Evolutionary conservation across 2,888 invertebrate genomes (phyloP).

Genomic region (Andrena minutula): DNA sequence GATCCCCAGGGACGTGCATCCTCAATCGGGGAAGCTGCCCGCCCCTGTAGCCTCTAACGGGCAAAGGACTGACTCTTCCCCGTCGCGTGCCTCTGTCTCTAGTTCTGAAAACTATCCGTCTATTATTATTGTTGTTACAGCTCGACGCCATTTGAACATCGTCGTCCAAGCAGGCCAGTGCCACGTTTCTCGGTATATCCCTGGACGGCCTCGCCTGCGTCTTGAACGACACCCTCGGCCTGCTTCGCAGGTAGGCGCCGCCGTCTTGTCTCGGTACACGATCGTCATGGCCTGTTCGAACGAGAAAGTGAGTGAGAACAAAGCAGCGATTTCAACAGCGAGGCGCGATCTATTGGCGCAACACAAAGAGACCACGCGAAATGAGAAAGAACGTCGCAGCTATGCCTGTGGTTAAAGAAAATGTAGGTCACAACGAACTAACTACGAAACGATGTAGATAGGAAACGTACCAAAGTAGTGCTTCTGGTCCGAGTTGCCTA

Average conservation of each 20-base stretch:
- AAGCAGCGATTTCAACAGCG: not conserved
- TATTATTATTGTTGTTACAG: slow-evolving; percentile 78
- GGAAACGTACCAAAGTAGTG: slow-evolving; percentile 74
- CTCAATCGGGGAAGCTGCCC: slow-evolving; percentile 46
- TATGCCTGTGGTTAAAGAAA: not conserved
- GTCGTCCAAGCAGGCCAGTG: slow-evolving; percentile 74
- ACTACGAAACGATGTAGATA: not conserved
- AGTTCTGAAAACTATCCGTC: slow-evolving; percentile 69
- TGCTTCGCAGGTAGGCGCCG: slow-evolving; percentile 50
- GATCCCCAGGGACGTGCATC: slow-evolving; percentile 48
- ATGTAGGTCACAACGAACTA: not conserved
- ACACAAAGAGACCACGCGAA: not conserved
- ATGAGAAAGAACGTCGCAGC: not conserved
- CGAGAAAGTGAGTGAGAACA: not conserved
- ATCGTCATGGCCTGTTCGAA: slow-evolving; percentile 77
- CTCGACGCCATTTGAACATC: slow-evolving; percentile 77
- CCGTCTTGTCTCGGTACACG: slow-evolving; percentile 65
- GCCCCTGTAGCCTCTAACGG: slow-evolving; percentile 68
- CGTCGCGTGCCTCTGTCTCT: slow-evolving; percentile 67
- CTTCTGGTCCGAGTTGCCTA: slow-evolving; percentile 64
- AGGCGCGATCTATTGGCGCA: not conserved
- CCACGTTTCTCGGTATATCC: slow-evolving; percentile 52
- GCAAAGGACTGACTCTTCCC: slow-evolving; percentile 78
- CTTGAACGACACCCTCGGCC: slow-evolving; percentile 80
- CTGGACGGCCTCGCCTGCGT: slow-evolving; percentile 64